Percentiles rank a stretch among this genome's conserved stretches.
Evolutionary conservation across 92 coral and sea anemone species (phyloP).

Genomic region (Palythoa grandis): DNA sequence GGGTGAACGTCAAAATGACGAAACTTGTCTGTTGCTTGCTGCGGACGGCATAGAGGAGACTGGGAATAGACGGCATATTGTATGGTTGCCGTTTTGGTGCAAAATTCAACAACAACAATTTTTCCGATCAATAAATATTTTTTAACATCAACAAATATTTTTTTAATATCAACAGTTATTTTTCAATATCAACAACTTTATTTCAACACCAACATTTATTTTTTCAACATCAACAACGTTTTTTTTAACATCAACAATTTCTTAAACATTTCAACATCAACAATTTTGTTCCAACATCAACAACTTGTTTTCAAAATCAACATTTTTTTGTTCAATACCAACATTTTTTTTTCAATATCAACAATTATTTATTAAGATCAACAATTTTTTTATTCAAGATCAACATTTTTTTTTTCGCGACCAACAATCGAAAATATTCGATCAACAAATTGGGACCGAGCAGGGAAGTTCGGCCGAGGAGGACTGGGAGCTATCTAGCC

Average conservation of each 20-base stretch:
- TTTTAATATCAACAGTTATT: neutral
- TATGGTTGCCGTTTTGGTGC: constrained; percentile 6
- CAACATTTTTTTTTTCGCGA: neutral
- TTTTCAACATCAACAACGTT: neutral
- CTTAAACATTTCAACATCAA: constrained; percentile 13
- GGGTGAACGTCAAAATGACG: too few species aligned
- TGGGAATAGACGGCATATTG: too few species aligned
- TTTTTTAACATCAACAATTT: constrained; percentile 12
- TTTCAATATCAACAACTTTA: neutral
- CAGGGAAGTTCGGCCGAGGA: neutral
- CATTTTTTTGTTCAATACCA: constrained; percentile 4
- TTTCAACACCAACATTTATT: neutral
- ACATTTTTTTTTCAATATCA: constrained; percentile 17
- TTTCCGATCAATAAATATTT: neutral
- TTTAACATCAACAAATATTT: neutral
- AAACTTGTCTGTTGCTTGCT: too few species aligned
- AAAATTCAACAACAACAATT: neutral
- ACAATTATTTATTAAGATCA: constrained; percentile 18
- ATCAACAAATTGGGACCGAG: constrained; percentile 21
- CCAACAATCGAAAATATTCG: neutral
- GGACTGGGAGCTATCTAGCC: constrained; percentile 11
- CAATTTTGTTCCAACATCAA: constrained; percentile 18
- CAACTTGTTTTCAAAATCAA: constrained; percentile 21
- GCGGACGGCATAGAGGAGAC: too few species aligned
- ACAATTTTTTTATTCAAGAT: neutral